Percentiles rank a stretch among this genome's conserved stretches.
These are phyloP conservation scores for Lucifuga dentata DNA, from an alignment of 2,113 vertebrate species.

Conservation along the genomic window DNA sequence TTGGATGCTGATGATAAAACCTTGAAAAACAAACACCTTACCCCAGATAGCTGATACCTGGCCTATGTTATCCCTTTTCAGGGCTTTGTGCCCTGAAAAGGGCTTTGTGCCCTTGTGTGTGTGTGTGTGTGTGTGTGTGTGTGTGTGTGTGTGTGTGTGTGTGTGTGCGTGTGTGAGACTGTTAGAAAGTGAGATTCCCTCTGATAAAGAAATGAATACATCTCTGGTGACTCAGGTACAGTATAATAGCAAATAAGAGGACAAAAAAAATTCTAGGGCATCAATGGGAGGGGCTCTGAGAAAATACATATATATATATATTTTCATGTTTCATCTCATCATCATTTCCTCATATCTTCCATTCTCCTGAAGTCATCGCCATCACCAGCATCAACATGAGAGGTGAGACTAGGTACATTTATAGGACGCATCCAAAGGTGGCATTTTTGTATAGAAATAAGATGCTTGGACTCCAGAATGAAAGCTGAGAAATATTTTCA, in stretches of 20 bases:
- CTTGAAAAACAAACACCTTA: background rate
- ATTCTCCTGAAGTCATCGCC: slow-evolving; percentile 28
- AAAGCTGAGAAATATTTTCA: too few relatives aligned
- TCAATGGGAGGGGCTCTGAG: slow-evolving; percentile 52
- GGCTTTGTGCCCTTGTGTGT: too few relatives aligned
- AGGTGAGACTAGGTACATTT: slow-evolving; percentile 65
- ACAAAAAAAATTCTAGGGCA: slow-evolving; percentile 12
- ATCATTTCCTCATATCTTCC: slow-evolving; percentile 19
- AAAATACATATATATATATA: slow-evolving; percentile 65
- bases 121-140: slow-evolving; percentile 26
- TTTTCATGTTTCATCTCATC: background rate
- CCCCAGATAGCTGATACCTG: slow-evolving; percentile 42
- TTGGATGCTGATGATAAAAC: background rate
- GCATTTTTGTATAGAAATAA: background rate
- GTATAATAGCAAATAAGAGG: slow-evolving; percentile 5
- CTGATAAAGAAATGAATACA: slow-evolving; percentile 2
- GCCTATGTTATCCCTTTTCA: slow-evolving; percentile 37
- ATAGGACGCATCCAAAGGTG: too few relatives aligned
- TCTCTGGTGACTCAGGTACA: background rate
- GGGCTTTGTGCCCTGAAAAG: too few relatives aligned
- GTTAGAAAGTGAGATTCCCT: slow-evolving; percentile 26
- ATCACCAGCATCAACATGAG: slow-evolving; percentile 69
- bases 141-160: too few relatives aligned
- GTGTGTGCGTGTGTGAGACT: too few relatives aligned
- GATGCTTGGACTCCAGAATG: too few relatives aligned